A percentile compares a stretch with the other conserved stretches of the same genome.
phyloP scores from a whole-genome alignment of 2,113 vertebrate genomes.

The Mesocricetus auratus region DNA sequence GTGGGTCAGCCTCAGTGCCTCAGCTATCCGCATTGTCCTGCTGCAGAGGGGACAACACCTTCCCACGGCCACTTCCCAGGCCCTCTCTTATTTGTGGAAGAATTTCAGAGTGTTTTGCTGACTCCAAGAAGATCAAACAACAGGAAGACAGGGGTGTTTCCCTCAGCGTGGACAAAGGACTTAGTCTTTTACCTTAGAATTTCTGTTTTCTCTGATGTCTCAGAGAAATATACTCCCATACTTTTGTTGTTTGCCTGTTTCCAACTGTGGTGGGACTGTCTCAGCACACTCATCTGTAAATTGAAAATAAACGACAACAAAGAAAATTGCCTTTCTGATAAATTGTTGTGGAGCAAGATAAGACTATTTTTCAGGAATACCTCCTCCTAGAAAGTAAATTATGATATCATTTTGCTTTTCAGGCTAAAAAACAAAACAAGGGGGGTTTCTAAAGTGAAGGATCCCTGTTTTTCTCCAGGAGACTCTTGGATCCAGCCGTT shows the following conservation, averaged over 20 bases:
- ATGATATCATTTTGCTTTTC: slow-evolving; percentile 7
- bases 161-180: slow-evolving; percentile 70
- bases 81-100: slow-evolving; percentile 80
- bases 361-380: background rate
- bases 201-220: slow-evolving; percentile 65
- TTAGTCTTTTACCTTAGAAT: slow-evolving; percentile 73
- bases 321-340: background rate
- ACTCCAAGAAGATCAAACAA: slow-evolving; percentile 15
- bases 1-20: slow-evolving; percentile 74
- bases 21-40: slow-evolving; percentile 82
- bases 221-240: background rate
- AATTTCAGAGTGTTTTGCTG: slow-evolving; percentile 31
- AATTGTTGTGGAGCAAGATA: background rate
- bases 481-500: background rate
- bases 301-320: background rate
- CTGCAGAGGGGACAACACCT: slow-evolving; percentile 73
- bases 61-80: slow-evolving; percentile 79
- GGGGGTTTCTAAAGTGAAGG: background rate
- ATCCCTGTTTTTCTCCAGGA: background rate
- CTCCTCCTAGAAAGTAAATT: background rate
- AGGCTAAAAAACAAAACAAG: background rate
- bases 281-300: background rate
- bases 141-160: slow-evolving; percentile 50
- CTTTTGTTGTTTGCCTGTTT: background rate
- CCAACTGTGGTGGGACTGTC: background rate